Base-by-base conservation (phyloP, 1,140 invertebrate genomes). In the Bombus sibiricus region DNA sequence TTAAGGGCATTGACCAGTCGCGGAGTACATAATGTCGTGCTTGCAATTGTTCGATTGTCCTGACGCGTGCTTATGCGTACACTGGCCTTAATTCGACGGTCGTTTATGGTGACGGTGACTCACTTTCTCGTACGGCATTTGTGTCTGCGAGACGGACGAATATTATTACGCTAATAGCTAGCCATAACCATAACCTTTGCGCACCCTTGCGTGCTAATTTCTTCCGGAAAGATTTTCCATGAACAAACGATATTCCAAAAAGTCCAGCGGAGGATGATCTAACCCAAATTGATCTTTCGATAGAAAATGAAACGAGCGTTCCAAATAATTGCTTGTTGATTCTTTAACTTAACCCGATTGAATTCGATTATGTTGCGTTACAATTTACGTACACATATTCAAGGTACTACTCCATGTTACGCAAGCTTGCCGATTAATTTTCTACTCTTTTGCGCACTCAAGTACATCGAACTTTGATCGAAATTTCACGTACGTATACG, bases 1-100 rank as follows among this genome's bases (percentile, higher is more conserved):
- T 89, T 80, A 77, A 84, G 89, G 89, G 76, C 89, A 85, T 88
- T 90, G 89, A 90, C 89, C 88, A 90, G 86, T 43, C 66, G 41
- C 68, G n/a, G 47, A 59, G 73, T 77, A 86, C 47, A 53, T 53
- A 53, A 53, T 53, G 47, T 87, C 78, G 78, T 79, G 78, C 78
- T 78, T 88, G 89, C 89, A 90, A 90, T 90, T 90, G 89, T 90
- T 89, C 89, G 89, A 90, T 90, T 86, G 79, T 90, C 75, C 82
- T 89, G 82, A 62, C 86, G 82, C 82, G 79, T 66, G 85, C 69
- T 69, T 75, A 32, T 59, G 80, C 78, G 85, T 74, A 66, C 69
- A 77, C 81, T 88, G 88, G 82, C 88, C 88, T 90, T 90, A 90
- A 90, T 90, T 90, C 76, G 86, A 79, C 22, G 37, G 18, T 82